Conservation (phyloP, 2,113 vertebrate species). For the Trinectes maculatus region DNA sequence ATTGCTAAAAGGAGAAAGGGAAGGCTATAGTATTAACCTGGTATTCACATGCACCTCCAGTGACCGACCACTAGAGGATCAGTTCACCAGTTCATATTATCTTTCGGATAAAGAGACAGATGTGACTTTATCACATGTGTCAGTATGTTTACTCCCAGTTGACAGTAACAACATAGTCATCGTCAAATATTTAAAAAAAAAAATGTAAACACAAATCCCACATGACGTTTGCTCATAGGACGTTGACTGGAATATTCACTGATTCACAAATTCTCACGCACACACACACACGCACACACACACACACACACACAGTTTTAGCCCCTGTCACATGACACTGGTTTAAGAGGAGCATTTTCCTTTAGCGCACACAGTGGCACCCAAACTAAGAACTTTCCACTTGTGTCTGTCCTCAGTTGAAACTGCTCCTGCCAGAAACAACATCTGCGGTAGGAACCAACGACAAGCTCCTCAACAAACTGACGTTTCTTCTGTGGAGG, state of each 20-base stretch:
- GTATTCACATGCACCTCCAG: no score
- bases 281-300: background rate
- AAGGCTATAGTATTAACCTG: no score
- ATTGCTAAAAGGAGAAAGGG: slow-evolving; percentile 1
- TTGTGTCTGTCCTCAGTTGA: slow-evolving; percentile 21
- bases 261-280: background rate
- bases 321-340: background rate
- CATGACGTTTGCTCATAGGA: background rate
- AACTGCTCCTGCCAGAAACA: slow-evolving; percentile 49
- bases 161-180: no score
- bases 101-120: no score
- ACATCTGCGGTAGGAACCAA: slow-evolving; percentile 41
- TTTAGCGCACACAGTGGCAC: slow-evolving; percentile 27
- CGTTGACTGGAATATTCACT: background rate
- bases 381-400: slow-evolving; percentile 52
- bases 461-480: slow-evolving; percentile 7
- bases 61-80: no score
- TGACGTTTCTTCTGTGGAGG: slow-evolving; percentile 1
- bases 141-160: no score
- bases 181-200: no score
- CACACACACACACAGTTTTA: slow-evolving; percentile 6
- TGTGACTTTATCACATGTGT: no score
- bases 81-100: no score
- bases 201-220: no score
- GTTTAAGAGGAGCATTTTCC: slow-evolving; percentile 28